These are phyloP conservation scores for Procambarus virginalis DNA, from an alignment of 1,140 invertebrate species.

Conservation along the genomic window DNA sequence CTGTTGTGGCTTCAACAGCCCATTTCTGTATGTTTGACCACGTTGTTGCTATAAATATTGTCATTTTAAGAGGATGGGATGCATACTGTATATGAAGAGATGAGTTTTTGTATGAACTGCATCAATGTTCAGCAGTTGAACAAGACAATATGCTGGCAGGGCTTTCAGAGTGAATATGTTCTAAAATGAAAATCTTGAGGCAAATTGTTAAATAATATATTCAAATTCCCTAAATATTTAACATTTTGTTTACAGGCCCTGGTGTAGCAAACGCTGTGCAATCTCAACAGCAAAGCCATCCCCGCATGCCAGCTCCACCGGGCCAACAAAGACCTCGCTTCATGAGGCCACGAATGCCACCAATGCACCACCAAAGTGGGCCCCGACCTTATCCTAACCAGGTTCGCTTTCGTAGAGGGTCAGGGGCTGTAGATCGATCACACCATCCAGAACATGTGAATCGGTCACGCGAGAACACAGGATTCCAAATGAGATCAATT, in stretches of 20 bases:
- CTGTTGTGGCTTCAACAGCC: too few species aligned
- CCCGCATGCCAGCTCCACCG: neutral
- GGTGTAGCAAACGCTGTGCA: neutral
- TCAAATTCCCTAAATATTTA: neutral
- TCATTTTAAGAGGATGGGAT: too few species aligned
- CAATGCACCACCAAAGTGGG: neutral
- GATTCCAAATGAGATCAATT: neutral
- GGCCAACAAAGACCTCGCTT: neutral
- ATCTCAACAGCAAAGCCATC: neutral
- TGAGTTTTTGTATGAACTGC: too few species aligned
- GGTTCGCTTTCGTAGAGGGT: neutral
- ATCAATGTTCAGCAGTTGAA: too few species aligned
- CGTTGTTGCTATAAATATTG: too few species aligned
- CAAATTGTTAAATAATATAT: too few species aligned
- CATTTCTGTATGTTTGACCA: too few species aligned
- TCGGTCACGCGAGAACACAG: neutral
- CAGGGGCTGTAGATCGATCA: neutral
- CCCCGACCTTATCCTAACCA: neutral
- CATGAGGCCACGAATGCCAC: neutral
- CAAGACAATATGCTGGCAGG: too few species aligned
- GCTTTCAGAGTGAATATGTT: too few species aligned
- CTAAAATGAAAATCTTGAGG: too few species aligned
- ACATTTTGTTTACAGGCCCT: neutral
- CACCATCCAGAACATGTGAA: neutral
- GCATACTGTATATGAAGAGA: too few species aligned